Evolutionary conservation across 92 coral and sea anemone genomes (phyloP).

Genomic region (Pocillopora grandis): DNA sequence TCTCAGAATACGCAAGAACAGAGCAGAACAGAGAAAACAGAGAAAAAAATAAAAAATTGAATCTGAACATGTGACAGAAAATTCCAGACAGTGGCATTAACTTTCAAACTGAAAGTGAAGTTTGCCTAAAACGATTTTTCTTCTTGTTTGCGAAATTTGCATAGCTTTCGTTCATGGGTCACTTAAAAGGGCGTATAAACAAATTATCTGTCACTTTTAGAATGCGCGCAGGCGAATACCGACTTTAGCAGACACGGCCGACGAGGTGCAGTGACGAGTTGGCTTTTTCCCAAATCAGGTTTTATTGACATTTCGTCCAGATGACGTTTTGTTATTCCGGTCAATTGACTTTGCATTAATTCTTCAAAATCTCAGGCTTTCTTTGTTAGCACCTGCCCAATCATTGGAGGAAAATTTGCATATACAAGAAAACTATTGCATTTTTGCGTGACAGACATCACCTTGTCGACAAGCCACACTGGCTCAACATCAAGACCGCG

Average conservation of each 20-base stretch:
- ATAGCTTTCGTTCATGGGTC: not conserved
- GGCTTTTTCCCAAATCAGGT: not conserved
- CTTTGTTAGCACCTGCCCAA: constrained; percentile 39
- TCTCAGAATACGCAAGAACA: too few relatives aligned
- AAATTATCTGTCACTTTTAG: constrained; percentile 1
- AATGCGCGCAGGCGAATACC: not conserved
- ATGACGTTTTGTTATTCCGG: constrained; percentile 14
- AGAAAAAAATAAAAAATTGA: not conserved
- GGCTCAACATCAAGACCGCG: constrained; percentile 6
- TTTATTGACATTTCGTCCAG: constrained; percentile 7
- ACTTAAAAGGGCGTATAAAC: not conserved
- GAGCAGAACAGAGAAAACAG: too few relatives aligned
- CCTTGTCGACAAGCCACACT: not conserved
- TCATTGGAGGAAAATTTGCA: constrained; percentile 20
- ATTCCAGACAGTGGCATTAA: not conserved
- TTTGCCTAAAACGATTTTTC: not conserved
- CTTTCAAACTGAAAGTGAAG: not conserved
- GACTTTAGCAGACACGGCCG: not conserved
- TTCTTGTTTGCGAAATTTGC: not conserved
- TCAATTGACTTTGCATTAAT: constrained; percentile 21
- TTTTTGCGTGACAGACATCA: constrained; percentile 37
- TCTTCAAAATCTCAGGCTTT: constrained; percentile 2
- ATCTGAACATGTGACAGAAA: not conserved
- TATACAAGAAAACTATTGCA: not conserved
- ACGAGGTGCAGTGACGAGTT: not conserved